phyloP scores from a whole-genome alignment of 2,797 vertebrate genomes.

The Ctenosaura bakeri region DNA sequence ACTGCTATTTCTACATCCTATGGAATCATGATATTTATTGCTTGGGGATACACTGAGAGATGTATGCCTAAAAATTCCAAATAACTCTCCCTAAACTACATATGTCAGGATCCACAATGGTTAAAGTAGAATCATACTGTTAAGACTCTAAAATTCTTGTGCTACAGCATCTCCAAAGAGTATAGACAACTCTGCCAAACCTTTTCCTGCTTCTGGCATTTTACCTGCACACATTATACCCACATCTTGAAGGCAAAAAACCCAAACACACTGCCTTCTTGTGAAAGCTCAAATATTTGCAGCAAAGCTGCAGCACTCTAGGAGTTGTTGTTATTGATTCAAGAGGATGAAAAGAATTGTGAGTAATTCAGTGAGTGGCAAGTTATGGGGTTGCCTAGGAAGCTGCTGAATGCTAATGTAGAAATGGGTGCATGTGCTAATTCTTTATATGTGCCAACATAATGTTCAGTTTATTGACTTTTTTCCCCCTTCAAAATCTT shows the following conservation, averaged over 20 bases:
- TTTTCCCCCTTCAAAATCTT: background rate
- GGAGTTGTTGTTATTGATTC: conserved; percentile 5
- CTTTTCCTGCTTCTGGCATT: conserved; percentile 7
- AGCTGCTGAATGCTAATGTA: background rate
- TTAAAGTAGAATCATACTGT: too few relatives aligned
- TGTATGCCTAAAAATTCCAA: too few relatives aligned
- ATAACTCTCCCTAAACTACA: too few relatives aligned
- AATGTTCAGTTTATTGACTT: conserved; percentile 12
- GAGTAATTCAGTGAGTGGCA: conserved; percentile 1
- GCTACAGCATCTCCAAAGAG: background rate
- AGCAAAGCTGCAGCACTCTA: background rate
- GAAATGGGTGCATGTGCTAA: background rate
- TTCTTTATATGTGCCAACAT: conserved; percentile 16
- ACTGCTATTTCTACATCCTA: too few relatives aligned
- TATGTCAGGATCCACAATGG: too few relatives aligned
- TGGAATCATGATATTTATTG: too few relatives aligned
- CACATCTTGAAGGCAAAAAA: background rate
- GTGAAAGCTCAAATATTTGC: background rate
- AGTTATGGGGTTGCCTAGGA: background rate
- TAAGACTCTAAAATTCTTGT: background rate
- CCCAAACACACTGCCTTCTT: background rate
- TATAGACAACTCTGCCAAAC: conserved; percentile 27
- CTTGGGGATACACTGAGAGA: too few relatives aligned
- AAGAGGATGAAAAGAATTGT: background rate
- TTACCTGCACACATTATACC: too few relatives aligned